Conservation (phyloP, 2,888 invertebrate genomes). For the Aproaerema taeniolella region DNA sequence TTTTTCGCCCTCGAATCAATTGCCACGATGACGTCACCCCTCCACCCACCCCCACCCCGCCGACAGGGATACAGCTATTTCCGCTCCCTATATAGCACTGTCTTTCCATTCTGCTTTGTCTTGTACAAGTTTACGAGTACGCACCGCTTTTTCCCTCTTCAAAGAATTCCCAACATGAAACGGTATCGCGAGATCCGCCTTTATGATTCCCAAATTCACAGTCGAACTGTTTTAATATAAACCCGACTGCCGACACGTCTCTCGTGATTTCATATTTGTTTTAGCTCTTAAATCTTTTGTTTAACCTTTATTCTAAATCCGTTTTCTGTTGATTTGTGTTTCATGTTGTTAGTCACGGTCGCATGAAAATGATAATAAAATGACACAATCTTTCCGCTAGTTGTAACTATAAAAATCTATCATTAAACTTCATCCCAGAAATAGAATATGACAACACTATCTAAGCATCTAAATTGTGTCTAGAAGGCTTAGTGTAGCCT, state of each 20-base stretch:
- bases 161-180: constrained; percentile 17
- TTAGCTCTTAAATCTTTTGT: constrained; percentile 7
- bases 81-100: constrained; percentile 47
- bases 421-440: no score
- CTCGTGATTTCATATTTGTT: constrained; percentile 4
- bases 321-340: constrained; percentile 1
- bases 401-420: no score
- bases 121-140: constrained; percentile 31
- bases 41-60: constrained; percentile 34
- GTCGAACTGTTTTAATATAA: not conserved
- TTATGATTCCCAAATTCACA: not conserved
- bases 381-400: no score
- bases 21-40: constrained; percentile 64
- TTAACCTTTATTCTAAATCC: not conserved
- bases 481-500: no score
- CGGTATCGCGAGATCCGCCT: not conserved
- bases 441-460: no score
- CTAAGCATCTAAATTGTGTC: no score
- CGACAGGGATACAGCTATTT: constrained; percentile 55
- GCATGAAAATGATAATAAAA: no score
- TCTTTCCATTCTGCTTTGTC: constrained; percentile 40
- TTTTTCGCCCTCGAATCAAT: constrained; percentile 71
- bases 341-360: not conserved
- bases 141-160: constrained; percentile 29
- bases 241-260: not conserved